Base-by-base conservation (phyloP, 2,797 vertebrate species). In the Takifugu rubripes region DNA sequence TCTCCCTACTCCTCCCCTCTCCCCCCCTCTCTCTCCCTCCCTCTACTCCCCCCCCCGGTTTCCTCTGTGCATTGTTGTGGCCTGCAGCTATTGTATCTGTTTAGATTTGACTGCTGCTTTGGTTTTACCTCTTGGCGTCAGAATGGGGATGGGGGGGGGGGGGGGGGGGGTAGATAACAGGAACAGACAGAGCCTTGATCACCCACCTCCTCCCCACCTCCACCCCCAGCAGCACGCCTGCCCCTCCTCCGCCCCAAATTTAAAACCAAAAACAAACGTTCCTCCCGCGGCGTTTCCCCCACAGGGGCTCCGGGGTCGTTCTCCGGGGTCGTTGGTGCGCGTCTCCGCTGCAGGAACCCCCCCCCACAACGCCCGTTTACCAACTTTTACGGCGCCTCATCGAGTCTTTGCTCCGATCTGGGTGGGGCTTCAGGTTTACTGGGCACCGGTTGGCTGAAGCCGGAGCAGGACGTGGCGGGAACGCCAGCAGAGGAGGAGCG, bases 11-110 rank as follows among this genome's bases (percentile, higher is more conserved):
- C 81, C 78, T 66, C 58, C 44, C 75, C 50, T 59, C 54, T 61
- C 31, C 78, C 68, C 65, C 68, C 61, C 47, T 47, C 54, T 60
- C 11, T 81, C 72, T 85, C 78, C 75, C 70, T 82, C 60, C 15
- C n/a, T 44, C 75, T 52, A 59, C 52, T 61, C 25, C 77, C 67
- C 66, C 43, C n/a, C 51, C 59, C 24, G 57, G 78, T 76, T 75
- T 66, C 81, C 80, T 79, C 75, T 78, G 82, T 82, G 81, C 74
- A 85, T 82, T 88, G 86, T 89, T 88, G 83, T 83, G 86, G 86
- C 88, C 87, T 82, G 78, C 75, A 87, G 88, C 86, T 81, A 85
- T 85, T 87, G 83, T 85, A 77, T 88, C 78, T 76, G 79, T 86
- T 86, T 78, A 83, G 85, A 88, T 88, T 21, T 86, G 83, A 82